Percentiles rank a stretch among this genome's conserved stretches.
Evolutionary conservation across 2,797 vertebrate species (phyloP).

Genomic region (Enteromius mattozi): DNA sequence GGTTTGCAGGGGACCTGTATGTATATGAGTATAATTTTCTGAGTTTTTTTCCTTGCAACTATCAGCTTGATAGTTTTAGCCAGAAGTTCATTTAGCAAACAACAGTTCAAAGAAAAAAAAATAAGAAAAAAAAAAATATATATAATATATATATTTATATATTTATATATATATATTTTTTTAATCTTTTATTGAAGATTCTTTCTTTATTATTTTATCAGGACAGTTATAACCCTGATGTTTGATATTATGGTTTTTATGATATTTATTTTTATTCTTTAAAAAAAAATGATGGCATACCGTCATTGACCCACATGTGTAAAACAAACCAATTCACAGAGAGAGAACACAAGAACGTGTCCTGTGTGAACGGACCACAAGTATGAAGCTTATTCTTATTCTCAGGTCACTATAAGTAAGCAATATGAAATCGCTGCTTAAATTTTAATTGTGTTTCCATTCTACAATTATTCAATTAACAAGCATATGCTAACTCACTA

Average conservation of each 20-base stretch:
- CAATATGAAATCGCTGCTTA: neutral
- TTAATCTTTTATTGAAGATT: neutral
- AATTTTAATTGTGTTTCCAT: neutral
- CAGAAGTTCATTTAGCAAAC: neutral
- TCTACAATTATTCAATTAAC: neutral
- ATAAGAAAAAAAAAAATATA: neutral
- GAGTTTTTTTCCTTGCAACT: neutral
- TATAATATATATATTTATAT: no score
- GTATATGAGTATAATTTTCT: neutral
- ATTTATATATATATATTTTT: no score
- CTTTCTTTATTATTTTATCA: neutral
- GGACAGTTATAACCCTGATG: neutral
- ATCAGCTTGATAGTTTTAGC: neutral
- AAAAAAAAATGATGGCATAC: neutral
- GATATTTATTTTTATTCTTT: neutral
- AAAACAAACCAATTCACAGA: neutral
- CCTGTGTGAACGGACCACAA: neutral
- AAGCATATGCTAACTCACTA: neutral
- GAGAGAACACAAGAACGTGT: neutral
- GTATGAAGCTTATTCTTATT: neutral
- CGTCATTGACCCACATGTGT: neutral
- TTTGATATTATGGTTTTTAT: neutral
- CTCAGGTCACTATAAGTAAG: neutral
- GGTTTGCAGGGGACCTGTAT: neutral
- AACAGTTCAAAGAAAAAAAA: neutral